Evolutionary conservation across 1,140 invertebrate species (phyloP), one percentile per base, ranked within the genome.

Genomic region (Saxidomus purpurata): DNA sequence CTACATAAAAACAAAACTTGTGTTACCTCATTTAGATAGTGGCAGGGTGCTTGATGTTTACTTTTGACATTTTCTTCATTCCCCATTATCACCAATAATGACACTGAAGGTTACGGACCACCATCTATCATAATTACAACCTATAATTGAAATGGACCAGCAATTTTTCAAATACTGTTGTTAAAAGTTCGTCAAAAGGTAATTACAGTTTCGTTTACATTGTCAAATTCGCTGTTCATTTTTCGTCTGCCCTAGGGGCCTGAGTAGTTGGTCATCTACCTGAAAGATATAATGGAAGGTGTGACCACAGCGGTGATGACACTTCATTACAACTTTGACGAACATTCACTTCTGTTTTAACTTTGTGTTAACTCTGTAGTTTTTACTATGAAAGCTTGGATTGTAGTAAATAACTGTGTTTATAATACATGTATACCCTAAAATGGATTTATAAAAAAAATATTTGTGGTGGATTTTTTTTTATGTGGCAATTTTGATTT

Each of bases 141-240:
- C 76, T 52, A 31, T 52, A 25, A 79, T 79, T 79, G 76, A 59
- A 79, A 79, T 31, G 67, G 67, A 71, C 59, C 52, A 28, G 0
- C 67, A 28, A 71, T 71, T 71, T 71, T 71, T 38, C 67, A 52
- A 79, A 55, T 17, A 38, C 34, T 71, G 67, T 38, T 38, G 67
- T 71, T 63, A 63, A 63, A 63, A 63, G 71, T 34, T 55, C 47
- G 34, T 52, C 76, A 49, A 34, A 36, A 28, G 9, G 47, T 79
- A 79, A 79, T 79, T 79, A 79, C 28, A 31, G 76, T 79, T 28
- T 79, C 47, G 22, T 31, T 79, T 79, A 79, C 76, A 79, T 79
- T 79, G 76, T 79, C 25, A 79, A 79, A 31, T 49, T 38, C 4
- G 49, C 31, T 79, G 76, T 79, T 52, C n/a, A 79, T 49, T 31